A percentile compares a stretch with the other conserved stretches of the same genome.
These are phyloP conservation scores for Odontamblyopus rebecca DNA, from an alignment of 2,797 vertebrate genomes.

Conservation along the genomic window DNA sequence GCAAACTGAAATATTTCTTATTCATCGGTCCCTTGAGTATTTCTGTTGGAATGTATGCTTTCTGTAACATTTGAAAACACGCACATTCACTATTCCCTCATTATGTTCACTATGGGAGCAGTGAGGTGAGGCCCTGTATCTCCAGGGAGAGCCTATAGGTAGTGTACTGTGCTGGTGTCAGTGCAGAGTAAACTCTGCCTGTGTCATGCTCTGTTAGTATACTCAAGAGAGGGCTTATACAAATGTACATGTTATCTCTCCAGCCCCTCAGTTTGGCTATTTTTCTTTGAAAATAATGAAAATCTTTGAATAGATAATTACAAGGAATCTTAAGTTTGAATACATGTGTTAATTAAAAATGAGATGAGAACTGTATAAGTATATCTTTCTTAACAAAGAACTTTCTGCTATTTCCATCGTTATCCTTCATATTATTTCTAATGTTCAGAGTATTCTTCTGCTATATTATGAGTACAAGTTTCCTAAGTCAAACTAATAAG, in stretches of 20 bases:
- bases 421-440: too few species aligned
- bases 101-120: constrained; percentile 44
- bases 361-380: too few species aligned
- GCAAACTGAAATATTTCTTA: background rate
- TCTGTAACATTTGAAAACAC: constrained; percentile 27
- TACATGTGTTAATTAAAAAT: too few species aligned
- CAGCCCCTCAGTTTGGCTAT: constrained; percentile 27
- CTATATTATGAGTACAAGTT: too few species aligned
- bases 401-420: too few species aligned
- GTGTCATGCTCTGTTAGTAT: constrained; percentile 27
- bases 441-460: too few species aligned
- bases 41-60: constrained; percentile 38
- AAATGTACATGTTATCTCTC: constrained; percentile 42
- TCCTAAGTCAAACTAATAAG: background rate
- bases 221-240: constrained; percentile 24
- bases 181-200: constrained; percentile 57
- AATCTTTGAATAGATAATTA: too few species aligned
- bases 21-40: constrained; percentile 53
- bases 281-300: too few species aligned
- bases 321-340: too few species aligned
- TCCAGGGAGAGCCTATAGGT: constrained; percentile 45
- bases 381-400: too few species aligned
- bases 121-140: constrained; percentile 23
- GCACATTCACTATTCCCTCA: constrained; percentile 29
- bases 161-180: constrained; percentile 39